Base-by-base conservation (phyloP, 2,797 vertebrate species). In the Serranus cabrilla region DNA sequence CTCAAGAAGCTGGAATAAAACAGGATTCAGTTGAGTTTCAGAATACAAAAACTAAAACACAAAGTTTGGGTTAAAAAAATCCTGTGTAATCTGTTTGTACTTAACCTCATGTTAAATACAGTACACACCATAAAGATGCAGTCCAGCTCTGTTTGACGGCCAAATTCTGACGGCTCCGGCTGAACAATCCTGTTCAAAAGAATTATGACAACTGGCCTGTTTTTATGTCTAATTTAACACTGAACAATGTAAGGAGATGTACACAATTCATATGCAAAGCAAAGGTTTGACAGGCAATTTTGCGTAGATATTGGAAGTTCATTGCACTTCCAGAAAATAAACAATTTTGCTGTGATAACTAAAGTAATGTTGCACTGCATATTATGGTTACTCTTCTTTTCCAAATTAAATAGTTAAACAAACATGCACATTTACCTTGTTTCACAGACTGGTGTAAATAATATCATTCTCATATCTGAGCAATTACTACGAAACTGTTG, bases 91-190 rank as follows among this genome's bases (percentile, higher is more conserved):
- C 7, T 23, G 21, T 51, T 51, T 23, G 21, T 51, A 16, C n/a
- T 49, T 0, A 14, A 16, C 14, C 50, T 11, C 12, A 31, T 31
- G 27, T 31, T 31, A 3, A 6, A 3, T 49, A 0, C 8, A 47
- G 20, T 73, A 75, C 79, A 5, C 11, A 84, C 82, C 56, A 0
- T 12, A 55, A 78, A 80, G 27, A 66, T n/a, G 17, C 59, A 45
- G 11, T 11, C 14, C 23, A 61, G 1, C 5, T 80, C 2, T 72
- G 50, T 37, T 42, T n/a, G 23, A 56, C 0, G 0, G 17, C 8
- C 16, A 27, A 12, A 14, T 7, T 77, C 42, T 54, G 65, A 1
- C 0, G 0, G 1, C 0, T 55, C 17, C 21, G 45, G 20, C 7
- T 45, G 14, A 61, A 0, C 31, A 31, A 31, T 31, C 13, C 80